These are phyloP conservation scores for Salpingus planirostris DNA, from an alignment of 2,888 invertebrate species.

Conservation along the genomic window DNA sequence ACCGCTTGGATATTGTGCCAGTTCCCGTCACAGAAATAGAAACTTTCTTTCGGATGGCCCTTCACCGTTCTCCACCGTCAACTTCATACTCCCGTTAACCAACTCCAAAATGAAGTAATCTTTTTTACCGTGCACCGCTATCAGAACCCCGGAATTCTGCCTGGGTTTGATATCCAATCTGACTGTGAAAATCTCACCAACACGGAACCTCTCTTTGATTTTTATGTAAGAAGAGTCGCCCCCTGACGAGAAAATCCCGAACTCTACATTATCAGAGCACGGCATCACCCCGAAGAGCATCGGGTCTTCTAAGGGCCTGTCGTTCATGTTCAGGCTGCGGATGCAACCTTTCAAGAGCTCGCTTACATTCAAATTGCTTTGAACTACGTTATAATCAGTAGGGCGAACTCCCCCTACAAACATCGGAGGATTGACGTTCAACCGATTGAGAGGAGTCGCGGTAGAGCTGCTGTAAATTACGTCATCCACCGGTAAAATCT, in stretches of 20 bases:
- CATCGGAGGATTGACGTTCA: constrained; percentile 59
- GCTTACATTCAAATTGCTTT: constrained; percentile 36
- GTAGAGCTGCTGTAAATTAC: too few relatives aligned
- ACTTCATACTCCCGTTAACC: constrained; percentile 73
- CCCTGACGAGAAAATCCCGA: constrained; percentile 77
- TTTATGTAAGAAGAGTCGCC: constrained; percentile 57
- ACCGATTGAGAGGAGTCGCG: too few relatives aligned
- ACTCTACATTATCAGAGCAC: constrained; percentile 70
- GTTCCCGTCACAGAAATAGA: constrained; percentile 82
- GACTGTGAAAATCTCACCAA: constrained; percentile 71
- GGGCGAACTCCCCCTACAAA: constrained; percentile 74
- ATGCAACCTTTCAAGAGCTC: constrained; percentile 80
- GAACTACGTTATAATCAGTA: constrained; percentile 40
- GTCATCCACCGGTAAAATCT: too few relatives aligned
- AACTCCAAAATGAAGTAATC: constrained; percentile 85
- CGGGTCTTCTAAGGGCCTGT: constrained; percentile 54
- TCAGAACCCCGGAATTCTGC: constrained; percentile 71
- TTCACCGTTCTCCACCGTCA: constrained; percentile 75
- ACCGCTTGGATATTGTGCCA: constrained; percentile 88
- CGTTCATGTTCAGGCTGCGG: constrained; percentile 64
- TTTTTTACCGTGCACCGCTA: constrained; percentile 74
- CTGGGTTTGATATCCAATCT: constrained; percentile 82
- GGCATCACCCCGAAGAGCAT: constrained; percentile 54
- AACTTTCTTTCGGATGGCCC: constrained; percentile 56
- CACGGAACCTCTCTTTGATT: constrained; percentile 60